Conservation (phyloP, 2,888 invertebrate species). For the Machimus rusticus region DNA sequence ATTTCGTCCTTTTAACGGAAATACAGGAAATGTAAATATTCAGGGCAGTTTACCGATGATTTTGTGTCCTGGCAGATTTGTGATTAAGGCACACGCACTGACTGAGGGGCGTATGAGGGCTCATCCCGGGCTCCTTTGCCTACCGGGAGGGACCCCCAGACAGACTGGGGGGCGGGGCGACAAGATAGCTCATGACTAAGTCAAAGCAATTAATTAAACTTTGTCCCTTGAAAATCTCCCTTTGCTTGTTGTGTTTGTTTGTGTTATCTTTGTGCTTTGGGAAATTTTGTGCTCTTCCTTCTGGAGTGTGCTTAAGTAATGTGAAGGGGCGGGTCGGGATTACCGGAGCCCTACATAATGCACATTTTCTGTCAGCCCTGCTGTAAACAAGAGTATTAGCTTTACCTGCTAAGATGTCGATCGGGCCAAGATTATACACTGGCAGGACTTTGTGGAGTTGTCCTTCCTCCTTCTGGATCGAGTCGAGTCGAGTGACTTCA, state of each 20-base stretch:
- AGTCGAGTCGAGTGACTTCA: background rate
- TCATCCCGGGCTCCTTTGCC: background rate
- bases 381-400: conserved; percentile 9
- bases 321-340: background rate
- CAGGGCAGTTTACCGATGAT: background rate
- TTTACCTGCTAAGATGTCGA: conserved; percentile 2
- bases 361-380: conserved; percentile 12
- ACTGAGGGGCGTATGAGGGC: background rate
- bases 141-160: background rate
- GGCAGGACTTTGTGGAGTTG: background rate
- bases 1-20: background rate
- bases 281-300: conserved; percentile 12
- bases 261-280: background rate
- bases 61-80: conserved; percentile 12
- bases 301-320: background rate
- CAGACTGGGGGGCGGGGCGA: background rate
- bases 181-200: background rate
- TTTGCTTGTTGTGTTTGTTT: background rate
- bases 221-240: conserved; percentile 20
- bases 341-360: background rate
- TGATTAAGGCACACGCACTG: background rate
- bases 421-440: background rate
- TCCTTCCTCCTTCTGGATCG: background rate
- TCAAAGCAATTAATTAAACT: conserved; percentile 28
- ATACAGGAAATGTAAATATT: background rate